Conservation (phyloP, 2,888 invertebrate species). For the Dynastes tityus region DNA sequence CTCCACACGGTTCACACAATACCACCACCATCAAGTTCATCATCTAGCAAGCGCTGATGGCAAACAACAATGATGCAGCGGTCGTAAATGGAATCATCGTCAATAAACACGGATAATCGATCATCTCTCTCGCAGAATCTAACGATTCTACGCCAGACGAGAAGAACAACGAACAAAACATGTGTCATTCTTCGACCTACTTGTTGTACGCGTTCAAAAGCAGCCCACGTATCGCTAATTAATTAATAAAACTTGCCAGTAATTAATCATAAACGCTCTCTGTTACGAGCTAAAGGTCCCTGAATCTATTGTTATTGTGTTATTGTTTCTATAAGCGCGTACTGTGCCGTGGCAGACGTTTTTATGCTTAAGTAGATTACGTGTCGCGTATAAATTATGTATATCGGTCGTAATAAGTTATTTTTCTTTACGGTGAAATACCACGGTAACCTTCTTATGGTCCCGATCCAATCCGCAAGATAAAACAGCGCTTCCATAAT, state of each 20-base stretch:
- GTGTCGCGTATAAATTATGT: not conserved
- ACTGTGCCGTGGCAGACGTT: not conserved
- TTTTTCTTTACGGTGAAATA: no score
- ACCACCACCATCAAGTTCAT: not conserved
- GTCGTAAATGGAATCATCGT: not conserved
- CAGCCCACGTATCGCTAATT: not conserved
- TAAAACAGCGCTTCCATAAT: no score
- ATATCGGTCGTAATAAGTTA: no score
- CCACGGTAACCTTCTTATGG: no score
- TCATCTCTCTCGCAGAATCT: not conserved
- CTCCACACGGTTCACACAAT: slow-evolving; percentile 1
- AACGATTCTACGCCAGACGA: not conserved
- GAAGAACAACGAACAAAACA: not conserved
- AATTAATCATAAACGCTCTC: slow-evolving; percentile 35
- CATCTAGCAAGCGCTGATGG: not conserved
- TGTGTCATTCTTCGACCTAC: slow-evolving; percentile 40
- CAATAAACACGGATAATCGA: slow-evolving; percentile 29
- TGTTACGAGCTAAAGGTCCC: slow-evolving; percentile 12
- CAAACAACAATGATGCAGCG: not conserved
- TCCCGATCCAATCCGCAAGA: no score
- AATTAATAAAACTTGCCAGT: slow-evolving; percentile 11
- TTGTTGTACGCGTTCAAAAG: slow-evolving; percentile 31
- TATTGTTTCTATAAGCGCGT: no score
- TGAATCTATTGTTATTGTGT: slow-evolving; percentile 7
- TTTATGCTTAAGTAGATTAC: slow-evolving; percentile 1